Percentiles rank a stretch among this genome's conserved stretches.
phyloP scores from a whole-genome alignment of 2,797 vertebrate species.

The Craterocephalus amniculus region DNA sequence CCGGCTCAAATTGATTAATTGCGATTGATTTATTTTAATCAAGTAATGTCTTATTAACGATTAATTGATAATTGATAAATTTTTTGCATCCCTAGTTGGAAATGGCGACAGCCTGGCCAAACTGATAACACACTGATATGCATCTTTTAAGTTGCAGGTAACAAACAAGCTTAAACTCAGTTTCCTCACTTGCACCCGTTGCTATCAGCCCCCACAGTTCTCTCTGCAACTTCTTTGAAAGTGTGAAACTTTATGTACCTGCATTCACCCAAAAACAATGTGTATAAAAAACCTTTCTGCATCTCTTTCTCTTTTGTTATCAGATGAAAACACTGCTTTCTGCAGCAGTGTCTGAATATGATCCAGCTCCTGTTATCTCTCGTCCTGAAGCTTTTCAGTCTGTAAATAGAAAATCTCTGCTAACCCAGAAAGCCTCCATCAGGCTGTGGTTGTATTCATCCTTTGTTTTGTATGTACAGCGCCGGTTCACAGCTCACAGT shows the following conservation, averaged over 20 bases:
- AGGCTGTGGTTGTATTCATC: slow-evolving; percentile 10
- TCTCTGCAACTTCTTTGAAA: background rate
- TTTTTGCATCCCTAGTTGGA: no score
- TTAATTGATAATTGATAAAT: no score
- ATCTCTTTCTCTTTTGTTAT: background rate
- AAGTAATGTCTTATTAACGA: no score
- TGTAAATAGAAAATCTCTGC: slow-evolving; percentile 51
- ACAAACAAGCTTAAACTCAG: no score
- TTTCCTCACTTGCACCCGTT: background rate
- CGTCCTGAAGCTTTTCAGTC: slow-evolving; percentile 46
- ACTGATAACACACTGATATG: no score
- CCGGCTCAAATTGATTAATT: no score
- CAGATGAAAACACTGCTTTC: background rate
- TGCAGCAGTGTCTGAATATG: slow-evolving; percentile 6
- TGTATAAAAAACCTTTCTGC: background rate
- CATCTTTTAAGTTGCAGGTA: no score
- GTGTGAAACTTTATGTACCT: background rate
- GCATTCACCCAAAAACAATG: background rate
- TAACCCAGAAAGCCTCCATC: slow-evolving; percentile 23
- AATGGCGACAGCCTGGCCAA: no score
- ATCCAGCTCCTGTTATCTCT: slow-evolving; percentile 29
- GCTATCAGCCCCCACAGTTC: background rate
- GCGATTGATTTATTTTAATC: no score
- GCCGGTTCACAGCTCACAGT: slow-evolving; percentile 10
- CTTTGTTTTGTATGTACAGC: background rate